Conservation (phyloP, 2,888 invertebrate genomes). For the Melinopterus prodromus region DNA sequence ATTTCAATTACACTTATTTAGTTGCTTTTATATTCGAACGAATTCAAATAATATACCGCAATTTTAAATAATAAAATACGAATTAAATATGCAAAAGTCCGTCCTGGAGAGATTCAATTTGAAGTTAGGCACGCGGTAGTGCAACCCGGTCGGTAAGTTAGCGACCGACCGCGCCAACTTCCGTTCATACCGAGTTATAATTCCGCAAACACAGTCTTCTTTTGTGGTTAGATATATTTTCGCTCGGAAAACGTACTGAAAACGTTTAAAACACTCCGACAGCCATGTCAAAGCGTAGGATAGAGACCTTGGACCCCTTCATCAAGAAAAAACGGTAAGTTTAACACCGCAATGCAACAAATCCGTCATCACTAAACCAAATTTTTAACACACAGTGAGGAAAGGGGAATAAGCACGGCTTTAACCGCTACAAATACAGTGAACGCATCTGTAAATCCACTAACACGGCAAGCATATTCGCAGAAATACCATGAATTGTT, state of each 20-base stretch:
- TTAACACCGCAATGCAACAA: conserved; percentile 31
- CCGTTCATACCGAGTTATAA: neutral
- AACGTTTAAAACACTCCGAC: neutral
- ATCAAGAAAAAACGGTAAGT: conserved; percentile 79
- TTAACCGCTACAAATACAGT: conserved; percentile 46
- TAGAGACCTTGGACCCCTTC: conserved; percentile 87
- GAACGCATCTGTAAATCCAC: conserved; percentile 73
- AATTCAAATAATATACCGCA: no score
- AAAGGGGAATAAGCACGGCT: conserved; percentile 61
- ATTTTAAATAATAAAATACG: no score
- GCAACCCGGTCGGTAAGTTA: neutral
- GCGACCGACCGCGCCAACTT: neutral
- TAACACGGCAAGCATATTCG: conserved; percentile 85
- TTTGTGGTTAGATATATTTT: neutral
- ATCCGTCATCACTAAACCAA: conserved; percentile 13
- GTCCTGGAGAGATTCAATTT: neutral
- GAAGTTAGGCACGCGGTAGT: neutral
- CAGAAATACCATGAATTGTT: conserved; percentile 88
- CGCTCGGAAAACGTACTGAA: neutral
- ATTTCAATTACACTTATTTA: no score
- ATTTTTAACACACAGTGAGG: conserved; percentile 61
- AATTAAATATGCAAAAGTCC: no score
- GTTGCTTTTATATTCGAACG: no score
- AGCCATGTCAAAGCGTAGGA: conserved; percentile 82
- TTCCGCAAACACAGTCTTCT: neutral